phyloP scores from a whole-genome alignment of 2,113 vertebrate species.

The Morone saxatilis region DNA sequence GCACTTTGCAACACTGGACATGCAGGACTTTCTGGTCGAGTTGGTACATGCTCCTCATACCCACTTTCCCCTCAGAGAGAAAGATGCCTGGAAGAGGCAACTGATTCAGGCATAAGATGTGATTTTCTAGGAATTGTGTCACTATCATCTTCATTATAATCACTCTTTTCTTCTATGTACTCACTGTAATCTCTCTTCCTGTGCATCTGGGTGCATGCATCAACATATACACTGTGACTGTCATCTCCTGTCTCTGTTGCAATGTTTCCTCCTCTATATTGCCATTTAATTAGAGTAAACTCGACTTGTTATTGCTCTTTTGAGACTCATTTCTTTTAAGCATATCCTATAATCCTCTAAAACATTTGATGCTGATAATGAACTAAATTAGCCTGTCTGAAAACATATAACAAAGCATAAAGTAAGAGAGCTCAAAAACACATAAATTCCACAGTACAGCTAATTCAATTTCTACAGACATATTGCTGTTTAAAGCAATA shows the following conservation, averaged over 20 bases:
- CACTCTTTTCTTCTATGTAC: neutral
- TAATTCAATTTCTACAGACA: too few species aligned
- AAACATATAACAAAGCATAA: neutral
- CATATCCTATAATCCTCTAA: slow-evolving; percentile 5
- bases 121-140: slow-evolving; percentile 20
- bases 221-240: neutral
- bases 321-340: slow-evolving; percentile 4
- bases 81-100: neutral
- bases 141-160: neutral
- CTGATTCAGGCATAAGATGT: slow-evolving; percentile 3
- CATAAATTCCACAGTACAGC: neutral
- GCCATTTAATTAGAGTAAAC: neutral
- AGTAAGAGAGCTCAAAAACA: too few species aligned
- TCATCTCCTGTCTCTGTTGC: neutral
- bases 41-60: slow-evolving; percentile 23
- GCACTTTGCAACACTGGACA: slow-evolving; percentile 50
- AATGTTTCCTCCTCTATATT: neutral
- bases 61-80: slow-evolving; percentile 17
- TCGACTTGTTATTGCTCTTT: neutral
- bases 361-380: slow-evolving; percentile 4
- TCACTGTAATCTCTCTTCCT: neutral
- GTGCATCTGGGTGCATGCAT: neutral
- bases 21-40: slow-evolving; percentile 46
- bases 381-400: neutral
- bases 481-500: neutral